A percentile compares a stretch with the other conserved stretches of the same genome.
Evolutionary conservation across 2,888 invertebrate genomes (phyloP).

Genomic region (Troilus luridus): DNA sequence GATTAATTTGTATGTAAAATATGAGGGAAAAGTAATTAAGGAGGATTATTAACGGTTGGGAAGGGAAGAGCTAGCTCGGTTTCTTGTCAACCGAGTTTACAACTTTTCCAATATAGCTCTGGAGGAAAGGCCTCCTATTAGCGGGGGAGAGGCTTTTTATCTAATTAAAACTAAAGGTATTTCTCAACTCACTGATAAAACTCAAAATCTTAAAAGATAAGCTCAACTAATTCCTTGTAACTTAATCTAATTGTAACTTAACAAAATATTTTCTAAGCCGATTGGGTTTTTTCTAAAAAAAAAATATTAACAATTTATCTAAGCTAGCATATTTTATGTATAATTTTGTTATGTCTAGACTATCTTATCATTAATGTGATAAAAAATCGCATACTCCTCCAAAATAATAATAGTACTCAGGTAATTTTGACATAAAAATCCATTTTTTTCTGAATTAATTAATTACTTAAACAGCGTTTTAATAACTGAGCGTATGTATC

Average conservation of each 20-base stretch:
- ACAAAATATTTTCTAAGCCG: background rate
- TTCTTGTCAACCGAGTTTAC: conserved; percentile 25
- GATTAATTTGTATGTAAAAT: conserved; percentile 41
- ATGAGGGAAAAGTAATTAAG: conserved; percentile 19
- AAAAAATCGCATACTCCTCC: too few species aligned
- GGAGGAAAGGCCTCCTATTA: background rate
- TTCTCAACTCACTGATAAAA: background rate
- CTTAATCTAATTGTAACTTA: background rate
- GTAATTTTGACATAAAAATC: too few species aligned
- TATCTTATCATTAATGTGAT: too few species aligned
- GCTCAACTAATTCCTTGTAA: background rate
- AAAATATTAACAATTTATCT: background rate
- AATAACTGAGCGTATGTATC: too few species aligned
- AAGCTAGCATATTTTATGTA: too few species aligned
- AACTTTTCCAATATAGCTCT: conserved; percentile 19
- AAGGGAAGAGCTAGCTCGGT: background rate
- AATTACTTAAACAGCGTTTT: too few species aligned
- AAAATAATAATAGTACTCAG: too few species aligned
- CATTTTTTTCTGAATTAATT: too few species aligned
- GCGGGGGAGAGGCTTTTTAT: background rate
- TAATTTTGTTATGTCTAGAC: too few species aligned
- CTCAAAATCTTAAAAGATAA: background rate
- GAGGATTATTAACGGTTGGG: background rate
- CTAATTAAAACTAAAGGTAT: conserved; percentile 17
- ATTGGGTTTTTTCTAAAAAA: background rate